phyloP scores from a whole-genome alignment of 2,888 invertebrate genomes.

The Tinea pellionella region DNA sequence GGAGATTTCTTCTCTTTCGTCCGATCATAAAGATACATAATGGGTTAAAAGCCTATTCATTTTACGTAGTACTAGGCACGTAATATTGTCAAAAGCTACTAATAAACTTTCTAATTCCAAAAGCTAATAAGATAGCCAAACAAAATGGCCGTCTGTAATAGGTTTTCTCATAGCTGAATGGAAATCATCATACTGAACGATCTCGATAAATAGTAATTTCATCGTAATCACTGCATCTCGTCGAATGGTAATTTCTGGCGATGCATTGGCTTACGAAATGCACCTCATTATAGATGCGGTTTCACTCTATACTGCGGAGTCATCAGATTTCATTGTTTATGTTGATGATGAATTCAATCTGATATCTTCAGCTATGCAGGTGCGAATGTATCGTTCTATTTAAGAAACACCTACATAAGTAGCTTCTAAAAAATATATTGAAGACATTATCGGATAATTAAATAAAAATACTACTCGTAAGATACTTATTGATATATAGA shows the following conservation, averaged over 20 bases:
- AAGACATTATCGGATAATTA: too few relatives aligned
- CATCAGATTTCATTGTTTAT: constrained; percentile 25
- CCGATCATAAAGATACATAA: neutral
- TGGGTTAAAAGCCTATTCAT: neutral
- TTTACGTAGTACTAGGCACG: too few relatives aligned
- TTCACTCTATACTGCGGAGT: constrained; percentile 14
- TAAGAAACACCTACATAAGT: neutral
- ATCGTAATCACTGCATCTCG: constrained; percentile 35
- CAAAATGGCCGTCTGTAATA: constrained; percentile 11
- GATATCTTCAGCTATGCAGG: constrained; percentile 23
- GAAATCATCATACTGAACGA: constrained; percentile 30
- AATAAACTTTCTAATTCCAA: constrained; percentile 16
- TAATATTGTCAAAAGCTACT: neutral
- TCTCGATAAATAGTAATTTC: constrained; percentile 45
- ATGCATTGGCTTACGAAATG: constrained; percentile 25
- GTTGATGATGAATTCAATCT: constrained; percentile 26
- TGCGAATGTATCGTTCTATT: constrained; percentile 21
- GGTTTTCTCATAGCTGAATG: constrained; percentile 32
- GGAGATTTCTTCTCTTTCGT: neutral
- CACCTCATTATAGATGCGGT: constrained; percentile 21
- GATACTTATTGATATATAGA: too few relatives aligned
- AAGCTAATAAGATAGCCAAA: constrained; percentile 15
- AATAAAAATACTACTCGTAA: too few relatives aligned
- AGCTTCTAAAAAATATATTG: constrained; percentile 14
- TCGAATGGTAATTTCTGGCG: constrained; percentile 33